Percentiles rank a stretch among this genome's conserved stretches.
These are phyloP conservation scores for Tachystola acroxantha DNA, from an alignment of 2,888 invertebrate genomes.

Conservation along the genomic window DNA sequence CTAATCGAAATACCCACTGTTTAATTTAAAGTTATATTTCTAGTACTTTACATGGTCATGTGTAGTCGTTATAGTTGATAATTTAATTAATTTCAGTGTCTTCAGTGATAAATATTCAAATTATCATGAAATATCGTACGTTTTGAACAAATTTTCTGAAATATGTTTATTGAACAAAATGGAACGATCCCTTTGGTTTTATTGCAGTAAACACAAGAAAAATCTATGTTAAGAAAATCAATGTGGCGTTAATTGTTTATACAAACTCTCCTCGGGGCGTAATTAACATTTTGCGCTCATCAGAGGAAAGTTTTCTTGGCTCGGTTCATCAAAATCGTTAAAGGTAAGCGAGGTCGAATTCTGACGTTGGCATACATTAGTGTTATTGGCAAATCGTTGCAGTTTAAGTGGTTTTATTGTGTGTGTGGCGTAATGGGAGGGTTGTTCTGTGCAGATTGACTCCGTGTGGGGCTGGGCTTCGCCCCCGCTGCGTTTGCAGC, in stretches of 20 bases:
- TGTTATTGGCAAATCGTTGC: slow-evolving; percentile 39
- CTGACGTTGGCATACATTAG: slow-evolving; percentile 61
- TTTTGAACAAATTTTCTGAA: slow-evolving; percentile 1
- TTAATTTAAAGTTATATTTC: too few relatives aligned
- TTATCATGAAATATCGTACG: too few relatives aligned
- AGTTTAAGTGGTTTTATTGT: slow-evolving; percentile 19
- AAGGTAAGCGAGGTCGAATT: slow-evolving; percentile 56
- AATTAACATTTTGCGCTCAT: slow-evolving; percentile 42
- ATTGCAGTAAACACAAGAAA: slow-evolving; percentile 67
- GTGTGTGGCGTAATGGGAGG: slow-evolving; percentile 25
- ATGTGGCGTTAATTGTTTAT: slow-evolving; percentile 52
- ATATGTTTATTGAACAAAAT: slow-evolving; percentile 39
- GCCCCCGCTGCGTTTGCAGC: slow-evolving; percentile 90
- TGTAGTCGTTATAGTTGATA: too few relatives aligned
- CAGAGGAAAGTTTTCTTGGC: slow-evolving; percentile 43
- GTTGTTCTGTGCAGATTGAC: slow-evolving; percentile 86
- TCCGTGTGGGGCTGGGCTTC: slow-evolving; percentile 97
- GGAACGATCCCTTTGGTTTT: slow-evolving; percentile 44
- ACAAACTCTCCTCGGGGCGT: slow-evolving; percentile 38
- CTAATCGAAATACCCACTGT: too few relatives aligned
- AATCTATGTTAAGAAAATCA: slow-evolving; percentile 54
- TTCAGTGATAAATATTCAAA: too few relatives aligned
- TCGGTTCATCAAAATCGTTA: slow-evolving; percentile 54
- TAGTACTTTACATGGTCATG: too few relatives aligned
- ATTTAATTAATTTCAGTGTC: too few relatives aligned